Base-by-base conservation (phyloP, 2,888 invertebrate species). In the Cosmopolites sordidus region DNA sequence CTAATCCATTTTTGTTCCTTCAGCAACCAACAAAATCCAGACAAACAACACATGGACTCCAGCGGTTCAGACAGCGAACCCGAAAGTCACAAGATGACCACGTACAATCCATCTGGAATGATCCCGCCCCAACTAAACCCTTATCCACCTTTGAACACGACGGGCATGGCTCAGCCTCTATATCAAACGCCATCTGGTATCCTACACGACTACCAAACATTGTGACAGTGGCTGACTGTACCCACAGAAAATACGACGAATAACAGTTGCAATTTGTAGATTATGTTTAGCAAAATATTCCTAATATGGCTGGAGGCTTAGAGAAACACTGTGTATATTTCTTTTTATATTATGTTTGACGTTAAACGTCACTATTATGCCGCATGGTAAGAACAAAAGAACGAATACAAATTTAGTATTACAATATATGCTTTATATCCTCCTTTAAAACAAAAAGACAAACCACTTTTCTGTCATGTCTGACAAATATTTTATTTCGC, bases 141-240 rank as follows among this genome's bases (percentile, higher is more conserved):
- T 22, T 73, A 72, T 56, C 67, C 70, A 18, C 59, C 66, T n/a
- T 63, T 70, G 50, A 62, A 62, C 68, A 17, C 50, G n/a, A 40
- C 50, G 5, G 51, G 51, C 27, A 66, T 73, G 63, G 66, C 69
- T 22, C 73, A 73, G 60, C 68, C 72, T 11, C 59, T 73, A 51
- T 73, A 75, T 61, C 72, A 71, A 51, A 64, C 71, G 27, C 68
- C 74, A 16, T 70, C 70, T 12, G 70, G 71, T 30, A 67, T 73
- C 43, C 62, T 75, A 22, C 75, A 75, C 62, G 75, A 75, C 58
- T 75, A 75, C 52, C 75, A 75, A 63, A 70, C 74, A 11, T 75
- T 75, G 75, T 75, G 75, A 75, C 75, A 75, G 61, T 75, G 74
- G 75, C 66, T 75, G 15, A 56, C 49, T 43, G 56, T 56, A 42